Base-by-base conservation (phyloP, 2,113 vertebrate genomes). In the Charina bottae region DNA sequence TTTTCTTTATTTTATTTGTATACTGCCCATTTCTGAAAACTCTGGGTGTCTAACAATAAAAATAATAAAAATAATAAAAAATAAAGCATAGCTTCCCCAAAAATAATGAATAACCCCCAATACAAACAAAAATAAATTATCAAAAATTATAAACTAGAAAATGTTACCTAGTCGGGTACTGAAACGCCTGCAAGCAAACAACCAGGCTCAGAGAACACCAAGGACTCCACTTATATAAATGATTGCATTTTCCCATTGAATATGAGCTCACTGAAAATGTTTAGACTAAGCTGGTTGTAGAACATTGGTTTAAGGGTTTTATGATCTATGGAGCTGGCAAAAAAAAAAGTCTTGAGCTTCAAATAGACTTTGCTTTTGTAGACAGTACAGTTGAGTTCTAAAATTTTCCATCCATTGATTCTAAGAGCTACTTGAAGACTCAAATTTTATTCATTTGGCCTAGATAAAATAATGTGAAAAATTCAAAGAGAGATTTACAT, bases 381-480 rank as follows among this genome's bases (percentile, higher is more conserved):
- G 12, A 92, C 42, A 60, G 9, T 24, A 11, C 3, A 11, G n/a
- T 62, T 54, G 33, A 84, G 58, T 53, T 54, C 58, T 89, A 78
- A 85, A 49, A 85, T 92, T 62, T 49, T 54, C 58, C 87, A 92
- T 54, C 46, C 58, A 64, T 28, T 84, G n/a, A 89, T 89, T 83
- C 72, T n/a, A 92, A 64, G 78, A 46, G 78, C 8, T 88, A 89
- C 72, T 92, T 89, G 68, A 92, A 84, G 87, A 42, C 60, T 92
- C 60, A 60, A 37, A 62, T 92, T 84, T 89, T 62, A 88, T 62
- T 89, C 87, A 60, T 64, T 85, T 92, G 87, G 87, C 58, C 91
- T 89, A 64, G 24, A 92, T 92, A 89, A 92, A 54, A 89, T 89
- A 92, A 92, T 89, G 54, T 83, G 42, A 54, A 62, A 88, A 60